These are phyloP conservation scores for Aphodius sticticus DNA, from an alignment of 2,888 invertebrate species.

Conservation along the genomic window DNA sequence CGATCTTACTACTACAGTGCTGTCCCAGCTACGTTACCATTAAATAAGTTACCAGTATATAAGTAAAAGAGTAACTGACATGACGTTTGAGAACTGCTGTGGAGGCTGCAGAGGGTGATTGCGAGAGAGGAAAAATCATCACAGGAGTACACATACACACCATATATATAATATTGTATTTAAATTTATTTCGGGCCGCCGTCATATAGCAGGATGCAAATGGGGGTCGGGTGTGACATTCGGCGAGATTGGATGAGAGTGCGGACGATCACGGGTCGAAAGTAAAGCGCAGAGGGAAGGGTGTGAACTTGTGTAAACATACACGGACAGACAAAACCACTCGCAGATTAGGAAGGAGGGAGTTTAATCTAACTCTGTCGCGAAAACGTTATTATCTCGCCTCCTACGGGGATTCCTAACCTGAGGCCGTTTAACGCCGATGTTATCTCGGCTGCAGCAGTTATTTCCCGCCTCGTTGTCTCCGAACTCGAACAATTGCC, in stretches of 20 bases:
- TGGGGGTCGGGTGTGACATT: slow-evolving; percentile 4
- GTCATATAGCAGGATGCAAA: neutral
- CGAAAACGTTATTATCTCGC: slow-evolving; percentile 57
- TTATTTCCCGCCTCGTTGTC: slow-evolving; percentile 61
- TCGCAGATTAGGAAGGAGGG: slow-evolving; percentile 48
- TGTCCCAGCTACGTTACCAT: too few relatives aligned
- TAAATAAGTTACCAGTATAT: too few relatives aligned
- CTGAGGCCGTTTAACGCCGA: slow-evolving; percentile 60
- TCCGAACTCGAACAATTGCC: slow-evolving; percentile 24
- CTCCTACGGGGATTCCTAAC: slow-evolving; percentile 54
- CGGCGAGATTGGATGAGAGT: neutral
- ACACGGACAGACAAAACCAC: slow-evolving; percentile 51
- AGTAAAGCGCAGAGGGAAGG: neutral
- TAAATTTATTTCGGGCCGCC: neutral
- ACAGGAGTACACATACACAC: neutral
- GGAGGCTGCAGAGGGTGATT: neutral
- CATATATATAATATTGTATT: neutral
- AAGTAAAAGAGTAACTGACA: neutral
- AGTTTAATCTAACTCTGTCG: slow-evolving; percentile 57
- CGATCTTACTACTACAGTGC: too few relatives aligned
- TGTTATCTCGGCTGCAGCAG: slow-evolving; percentile 60
- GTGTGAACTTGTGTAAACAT: slow-evolving; percentile 30
- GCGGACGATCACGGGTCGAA: neutral
- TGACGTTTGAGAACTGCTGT: neutral
- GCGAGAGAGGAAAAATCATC: neutral